Conservation (phyloP, 2,888 invertebrate species). For the Sericinus montela region DNA sequence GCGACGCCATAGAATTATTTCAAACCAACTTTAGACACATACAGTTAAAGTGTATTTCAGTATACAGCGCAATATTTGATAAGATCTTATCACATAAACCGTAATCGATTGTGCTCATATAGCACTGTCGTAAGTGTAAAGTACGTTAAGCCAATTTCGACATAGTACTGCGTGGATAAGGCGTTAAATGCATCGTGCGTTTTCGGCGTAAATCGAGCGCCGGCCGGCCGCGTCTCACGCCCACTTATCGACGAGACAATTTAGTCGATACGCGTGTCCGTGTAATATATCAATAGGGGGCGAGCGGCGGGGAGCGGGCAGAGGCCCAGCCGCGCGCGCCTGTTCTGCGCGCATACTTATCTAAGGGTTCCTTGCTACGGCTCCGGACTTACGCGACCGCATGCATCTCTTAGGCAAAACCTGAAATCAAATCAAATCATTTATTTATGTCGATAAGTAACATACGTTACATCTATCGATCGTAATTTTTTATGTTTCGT, state of each 20-base stretch:
- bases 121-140: background rate
- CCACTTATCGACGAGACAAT: constrained; percentile 69
- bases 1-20: background rate
- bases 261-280: constrained; percentile 59
- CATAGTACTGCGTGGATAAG: background rate
- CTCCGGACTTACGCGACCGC: constrained; percentile 51
- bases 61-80: background rate
- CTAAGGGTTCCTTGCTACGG: constrained; percentile 40
- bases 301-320: constrained; percentile 24
- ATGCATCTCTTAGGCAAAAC: too few relatives aligned
- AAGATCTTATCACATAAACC: background rate
- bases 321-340: too few relatives aligned
- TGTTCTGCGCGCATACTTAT: background rate
- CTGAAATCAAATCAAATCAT: too few relatives aligned
- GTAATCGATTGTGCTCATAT: background rate
- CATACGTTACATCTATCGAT: too few relatives aligned
- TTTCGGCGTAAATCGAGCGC: background rate
- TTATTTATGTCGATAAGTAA: too few relatives aligned
- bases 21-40: background rate
- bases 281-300: constrained; percentile 57
- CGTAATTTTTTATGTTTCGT: too few relatives aligned
- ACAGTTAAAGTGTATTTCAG: background rate
- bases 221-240: constrained; percentile 42
- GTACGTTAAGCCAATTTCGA: background rate
- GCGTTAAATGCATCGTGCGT: background rate